Evolutionary conservation across 2,797 vertebrate genomes (phyloP).

Genomic region (Tenualosa thibaudeaui): DNA sequence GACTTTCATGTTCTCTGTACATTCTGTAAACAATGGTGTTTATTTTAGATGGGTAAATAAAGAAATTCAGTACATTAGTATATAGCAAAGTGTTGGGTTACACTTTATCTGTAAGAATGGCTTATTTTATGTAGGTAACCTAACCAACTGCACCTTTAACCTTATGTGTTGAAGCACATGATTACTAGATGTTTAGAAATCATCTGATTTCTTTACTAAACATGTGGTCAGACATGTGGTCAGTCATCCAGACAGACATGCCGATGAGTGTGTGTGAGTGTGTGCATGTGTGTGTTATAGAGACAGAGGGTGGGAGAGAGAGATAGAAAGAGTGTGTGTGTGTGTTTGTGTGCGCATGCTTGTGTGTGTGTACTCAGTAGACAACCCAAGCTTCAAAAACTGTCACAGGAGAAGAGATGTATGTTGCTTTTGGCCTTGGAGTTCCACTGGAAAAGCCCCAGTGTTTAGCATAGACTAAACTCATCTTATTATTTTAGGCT

Average conservation of each 20-base stretch:
- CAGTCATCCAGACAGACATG: neutral
- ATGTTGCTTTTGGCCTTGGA: neutral
- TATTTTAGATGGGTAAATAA: no score
- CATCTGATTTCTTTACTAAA: neutral
- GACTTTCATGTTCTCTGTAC: neutral
- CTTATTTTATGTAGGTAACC: no score
- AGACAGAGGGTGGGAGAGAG: neutral
- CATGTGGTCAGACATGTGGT: neutral
- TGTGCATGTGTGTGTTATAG: neutral
- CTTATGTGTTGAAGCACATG: no score
- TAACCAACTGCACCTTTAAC: no score
- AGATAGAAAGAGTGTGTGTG: neutral
- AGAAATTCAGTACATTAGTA: no score
- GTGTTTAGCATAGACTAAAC: neutral
- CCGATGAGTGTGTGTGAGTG: neutral
- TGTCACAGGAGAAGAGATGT: neutral
- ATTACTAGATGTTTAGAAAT: neutral
- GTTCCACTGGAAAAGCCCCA: neutral
- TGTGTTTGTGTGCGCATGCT: neutral
- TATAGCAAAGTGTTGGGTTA: no score
- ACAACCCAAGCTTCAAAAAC: neutral
- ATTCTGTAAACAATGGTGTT: no score
- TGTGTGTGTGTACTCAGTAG: neutral
- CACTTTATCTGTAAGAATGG: no score
- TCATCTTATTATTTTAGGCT: slow-evolving; percentile 11